Evolutionary conservation across 2,113 vertebrate genomes (phyloP).

Genomic region (Microcebus lehilahytsara): DNA sequence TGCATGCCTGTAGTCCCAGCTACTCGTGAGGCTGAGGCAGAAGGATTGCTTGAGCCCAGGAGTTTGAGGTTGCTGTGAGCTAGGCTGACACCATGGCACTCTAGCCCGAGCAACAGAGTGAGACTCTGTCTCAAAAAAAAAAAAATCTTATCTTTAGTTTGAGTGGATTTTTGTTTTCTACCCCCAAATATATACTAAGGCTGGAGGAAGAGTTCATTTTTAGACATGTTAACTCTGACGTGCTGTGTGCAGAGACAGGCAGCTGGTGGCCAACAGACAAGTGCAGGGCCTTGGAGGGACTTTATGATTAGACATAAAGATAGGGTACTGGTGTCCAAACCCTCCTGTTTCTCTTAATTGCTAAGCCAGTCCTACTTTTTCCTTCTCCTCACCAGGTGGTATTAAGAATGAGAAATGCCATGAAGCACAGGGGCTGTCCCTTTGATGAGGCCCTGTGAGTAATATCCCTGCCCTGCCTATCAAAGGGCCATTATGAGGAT

Average conservation of each 20-base stretch:
- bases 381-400: not conserved
- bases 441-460: not conserved
- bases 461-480: not conserved
- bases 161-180: not conserved
- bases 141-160: not conserved
- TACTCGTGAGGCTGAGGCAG: no score
- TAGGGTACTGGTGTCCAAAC: not conserved
- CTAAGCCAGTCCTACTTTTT: not conserved
- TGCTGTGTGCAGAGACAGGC: not conserved
- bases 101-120: no score
- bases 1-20: no score
- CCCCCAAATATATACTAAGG: not conserved
- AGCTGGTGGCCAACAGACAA: not conserved
- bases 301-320: not conserved
- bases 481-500: not conserved
- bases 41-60: no score
- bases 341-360: not conserved
- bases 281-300: not conserved
- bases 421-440: not conserved
- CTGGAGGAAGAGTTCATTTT: not conserved
- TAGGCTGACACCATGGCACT: no score
- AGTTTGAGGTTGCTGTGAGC: no score
- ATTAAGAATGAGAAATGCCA: not conserved
- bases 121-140: no score
- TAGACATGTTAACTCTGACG: not conserved